Evolutionary conservation across 1,140 invertebrate genomes (phyloP).

Genomic region (Caenorhabditis remanei): DNA sequence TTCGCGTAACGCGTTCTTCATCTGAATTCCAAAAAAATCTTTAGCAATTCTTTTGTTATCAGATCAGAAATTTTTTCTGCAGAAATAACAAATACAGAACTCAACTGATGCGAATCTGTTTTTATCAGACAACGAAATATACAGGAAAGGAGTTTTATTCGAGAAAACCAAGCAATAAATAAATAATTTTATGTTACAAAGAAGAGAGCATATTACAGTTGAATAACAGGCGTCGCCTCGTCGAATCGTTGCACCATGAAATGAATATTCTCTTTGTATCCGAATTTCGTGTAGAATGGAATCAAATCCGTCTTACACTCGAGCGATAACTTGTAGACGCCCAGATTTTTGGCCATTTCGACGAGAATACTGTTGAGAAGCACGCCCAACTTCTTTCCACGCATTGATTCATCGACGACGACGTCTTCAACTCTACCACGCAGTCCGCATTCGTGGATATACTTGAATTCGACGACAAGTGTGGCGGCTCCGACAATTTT

Average conservation of each 20-base stretch:
- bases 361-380: conserved; percentile 69
- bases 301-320: conserved; percentile 93
- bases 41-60: no score
- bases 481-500: conserved; percentile 89
- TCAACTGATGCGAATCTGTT: no score
- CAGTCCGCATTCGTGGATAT: conserved; percentile 88
- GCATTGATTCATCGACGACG: conserved; percentile 85
- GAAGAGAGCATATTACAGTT: no score
- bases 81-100: no score
- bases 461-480: conserved; percentile 91
- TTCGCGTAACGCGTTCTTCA: no score
- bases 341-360: conserved; percentile 73
- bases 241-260: conserved; percentile 76
- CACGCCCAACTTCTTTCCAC: conserved; percentile 69
- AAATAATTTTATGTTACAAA: no score
- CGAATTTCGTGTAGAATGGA: conserved; percentile 90
- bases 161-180: no score
- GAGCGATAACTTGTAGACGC: conserved; percentile 94
- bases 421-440: conserved; percentile 94
- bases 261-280: conserved; percentile 85
- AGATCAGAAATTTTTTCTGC: no score
- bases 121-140: no score
- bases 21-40: no score
- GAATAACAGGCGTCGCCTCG: neutral
- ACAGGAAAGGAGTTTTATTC: no score